These are phyloP conservation scores for Cardiocondyla obscurior DNA, from an alignment of 1,140 invertebrate genomes.

Conservation along the genomic window DNA sequence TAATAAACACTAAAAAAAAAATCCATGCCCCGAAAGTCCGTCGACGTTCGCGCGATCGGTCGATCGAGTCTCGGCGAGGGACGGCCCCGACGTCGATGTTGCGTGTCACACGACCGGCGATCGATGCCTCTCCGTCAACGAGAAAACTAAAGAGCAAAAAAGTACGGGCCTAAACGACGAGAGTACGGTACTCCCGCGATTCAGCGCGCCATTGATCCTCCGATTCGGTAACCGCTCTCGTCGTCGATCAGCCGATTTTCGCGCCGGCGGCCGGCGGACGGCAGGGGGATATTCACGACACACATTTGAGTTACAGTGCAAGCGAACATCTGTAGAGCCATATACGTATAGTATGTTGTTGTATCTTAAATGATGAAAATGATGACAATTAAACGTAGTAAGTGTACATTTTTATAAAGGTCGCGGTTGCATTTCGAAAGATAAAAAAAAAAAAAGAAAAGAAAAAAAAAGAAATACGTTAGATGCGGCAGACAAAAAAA, in stretches of 20 bases:
- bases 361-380: constrained; percentile 81
- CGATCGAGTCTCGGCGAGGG: constrained; percentile 51
- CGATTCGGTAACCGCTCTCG: constrained; percentile 20
- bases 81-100: neutral
- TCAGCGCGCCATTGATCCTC: constrained; percentile 44
- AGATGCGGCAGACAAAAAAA: constrained; percentile 54
- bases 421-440: constrained; percentile 74
- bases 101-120: neutral
- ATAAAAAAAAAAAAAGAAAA: constrained; percentile 60
- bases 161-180: constrained; percentile 60
- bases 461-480: constrained; percentile 49
- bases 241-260: constrained; percentile 47
- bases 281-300: constrained; percentile 76
- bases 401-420: constrained; percentile 78
- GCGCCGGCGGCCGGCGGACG: constrained; percentile 54
- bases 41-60: constrained; percentile 48
- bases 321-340: constrained; percentile 85
- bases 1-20: constrained; percentile 67
- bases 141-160: constrained; percentile 40
- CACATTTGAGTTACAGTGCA: constrained; percentile 84
- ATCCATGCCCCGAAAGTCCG: constrained; percentile 61
- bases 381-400: constrained; percentile 76
- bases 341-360: constrained; percentile 85
- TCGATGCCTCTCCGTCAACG: constrained; percentile 65
- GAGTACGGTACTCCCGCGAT: constrained; percentile 43